Conservation (phyloP, 2,888 invertebrate species). For the Macropis europaea region DNA sequence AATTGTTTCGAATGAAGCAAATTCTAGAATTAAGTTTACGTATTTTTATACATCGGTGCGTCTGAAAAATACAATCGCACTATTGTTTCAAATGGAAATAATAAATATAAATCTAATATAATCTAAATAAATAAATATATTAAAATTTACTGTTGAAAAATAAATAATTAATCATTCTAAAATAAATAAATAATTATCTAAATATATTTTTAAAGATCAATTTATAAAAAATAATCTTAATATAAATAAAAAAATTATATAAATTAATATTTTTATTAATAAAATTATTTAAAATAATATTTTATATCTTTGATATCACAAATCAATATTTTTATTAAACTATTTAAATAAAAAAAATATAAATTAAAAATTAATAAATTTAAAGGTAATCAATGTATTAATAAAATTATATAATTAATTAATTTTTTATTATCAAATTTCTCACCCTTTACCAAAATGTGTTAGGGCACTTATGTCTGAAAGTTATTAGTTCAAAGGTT, state of each 20-base stretch:
- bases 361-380: slow-evolving; percentile 83
- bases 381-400: slow-evolving; percentile 84
- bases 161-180: slow-evolving; percentile 81
- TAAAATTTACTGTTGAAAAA: slow-evolving; percentile 78
- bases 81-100: too few relatives aligned
- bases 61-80: too few relatives aligned
- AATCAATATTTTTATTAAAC: slow-evolving; percentile 86
- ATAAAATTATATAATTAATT: slow-evolving; percentile 66
- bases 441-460: too few relatives aligned
- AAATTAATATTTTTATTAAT: slow-evolving; percentile 54
- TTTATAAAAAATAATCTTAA: slow-evolving; percentile 77
- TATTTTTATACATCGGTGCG: too few relatives aligned
- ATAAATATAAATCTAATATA: neutral
- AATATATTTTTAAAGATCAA: slow-evolving; percentile 71
- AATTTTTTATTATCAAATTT: slow-evolving; percentile 59
- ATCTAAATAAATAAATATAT: neutral
- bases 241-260: slow-evolving; percentile 80
- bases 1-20: too few relatives aligned
- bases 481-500: too few relatives aligned
- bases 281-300: slow-evolving; percentile 79
- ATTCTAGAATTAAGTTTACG: too few relatives aligned
- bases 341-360: slow-evolving; percentile 81
- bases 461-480: too few relatives aligned
- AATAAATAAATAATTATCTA: slow-evolving; percentile 67
- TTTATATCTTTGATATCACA: slow-evolving; percentile 84